Base-by-base conservation (phyloP, 2,888 invertebrate genomes). In the Villa cingulata region DNA sequence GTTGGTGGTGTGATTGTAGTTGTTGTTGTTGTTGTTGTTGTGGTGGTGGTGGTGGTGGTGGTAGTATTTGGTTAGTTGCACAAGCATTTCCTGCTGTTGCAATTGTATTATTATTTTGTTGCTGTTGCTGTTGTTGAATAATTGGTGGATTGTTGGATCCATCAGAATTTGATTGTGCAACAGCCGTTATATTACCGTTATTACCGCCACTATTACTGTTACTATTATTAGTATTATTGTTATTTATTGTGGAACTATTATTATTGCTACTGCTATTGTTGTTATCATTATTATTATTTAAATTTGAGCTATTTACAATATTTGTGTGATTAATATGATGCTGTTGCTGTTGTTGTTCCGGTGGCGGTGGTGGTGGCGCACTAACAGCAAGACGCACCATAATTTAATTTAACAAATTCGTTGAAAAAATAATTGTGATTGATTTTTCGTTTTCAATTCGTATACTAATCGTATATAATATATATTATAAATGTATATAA, bases 321-420 rank as follows among this genome's bases (percentile, higher is more conserved):
- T 55, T 55, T 46, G 48, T 47, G 53, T 54, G 57, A 27, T 51
- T 50, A 23, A 50, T 50, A 50, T 57, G 57, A 43, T 56, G 57
- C 45, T 57, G 57, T 50, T 51, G 50, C 59, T 51, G n/a, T n/a
- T n/a, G n/a, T n/a, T n/a, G n/a, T n/a, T n/a, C n/a, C n/a, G n/a
- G n/a, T n/a, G n/a, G n/a, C n/a, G n/a, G n/a, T n/a, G n/a, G n/a
- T n/a, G n/a, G 43, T 54, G 64, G 52, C 56, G 62, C 56, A 43
- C 63, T 57, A 56, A 61, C 64, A 57, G 61, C 65, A 59, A 65
- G 58, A 57, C 66, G 68, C 58, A 68, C 68, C 68, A 68, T 68
- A 49, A 59, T 62, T 53, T 53, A 49, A 32, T 44, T 56, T 37
- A 27, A 37, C 19, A 46, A 53, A 40, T 43, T 45, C 43, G 23